Evolutionary conservation across 2,113 vertebrate species (phyloP).

Genomic region (Camelus dromedarius): DNA sequence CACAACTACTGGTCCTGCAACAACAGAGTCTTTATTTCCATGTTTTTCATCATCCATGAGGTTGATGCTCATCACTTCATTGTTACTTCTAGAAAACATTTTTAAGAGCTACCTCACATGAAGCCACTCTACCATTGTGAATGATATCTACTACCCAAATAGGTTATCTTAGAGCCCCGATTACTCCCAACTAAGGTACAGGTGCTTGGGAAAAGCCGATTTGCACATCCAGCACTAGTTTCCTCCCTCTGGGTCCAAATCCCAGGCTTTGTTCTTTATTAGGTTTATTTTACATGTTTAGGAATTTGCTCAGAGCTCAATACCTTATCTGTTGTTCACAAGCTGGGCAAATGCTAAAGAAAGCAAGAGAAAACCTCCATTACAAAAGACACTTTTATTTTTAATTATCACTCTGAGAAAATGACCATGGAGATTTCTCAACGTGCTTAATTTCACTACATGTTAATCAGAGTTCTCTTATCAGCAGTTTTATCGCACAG

Average conservation of each 20-base stretch:
- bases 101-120: not conserved
- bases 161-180: not conserved
- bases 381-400: not conserved
- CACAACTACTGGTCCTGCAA: not conserved
- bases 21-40: not conserved
- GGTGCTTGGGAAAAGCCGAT: not conserved
- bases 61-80: not conserved
- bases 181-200: not conserved
- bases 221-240: rapidly evolving
- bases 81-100: not conserved
- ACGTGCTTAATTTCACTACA: not conserved
- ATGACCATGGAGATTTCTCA: not conserved
- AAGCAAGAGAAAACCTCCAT: not conserved
- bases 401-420: not conserved
- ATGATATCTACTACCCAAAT: not conserved
- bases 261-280: not conserved
- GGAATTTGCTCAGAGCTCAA: not conserved
- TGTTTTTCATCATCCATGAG: not conserved
- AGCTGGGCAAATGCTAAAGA: not conserved
- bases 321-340: not conserved
- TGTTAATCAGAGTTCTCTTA: not conserved
- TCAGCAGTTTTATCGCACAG: rapidly evolving
- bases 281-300: not conserved
- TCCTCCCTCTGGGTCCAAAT: not conserved
- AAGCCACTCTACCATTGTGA: not conserved